A percentile compares a stretch with the other conserved stretches of the same genome.
Evolutionary conservation across 2,113 vertebrate genomes (phyloP).

Genomic region (Progne subis): DNA sequence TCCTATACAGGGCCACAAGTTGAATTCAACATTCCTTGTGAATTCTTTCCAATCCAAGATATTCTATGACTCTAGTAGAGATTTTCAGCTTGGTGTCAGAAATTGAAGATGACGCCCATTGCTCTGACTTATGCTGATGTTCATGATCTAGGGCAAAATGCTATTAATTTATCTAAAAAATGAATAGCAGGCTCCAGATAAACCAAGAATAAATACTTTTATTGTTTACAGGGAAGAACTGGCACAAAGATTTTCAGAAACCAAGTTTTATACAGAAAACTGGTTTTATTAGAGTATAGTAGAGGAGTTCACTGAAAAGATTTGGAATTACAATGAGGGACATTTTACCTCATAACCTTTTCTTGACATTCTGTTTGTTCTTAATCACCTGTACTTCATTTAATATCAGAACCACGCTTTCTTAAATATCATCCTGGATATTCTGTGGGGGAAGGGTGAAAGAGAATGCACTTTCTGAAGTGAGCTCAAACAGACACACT

Average conservation of each 20-base stretch:
- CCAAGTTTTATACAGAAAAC: not conserved
- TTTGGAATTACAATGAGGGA: not conserved
- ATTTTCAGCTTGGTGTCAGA: not conserved
- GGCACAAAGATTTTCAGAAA: not conserved
- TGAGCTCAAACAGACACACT: not conserved
- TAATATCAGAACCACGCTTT: conserved; percentile 5
- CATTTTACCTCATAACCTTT: conserved; percentile 42
- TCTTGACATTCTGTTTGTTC: conserved; percentile 39
- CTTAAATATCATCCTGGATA: conserved; percentile 36
- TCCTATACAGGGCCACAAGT: not conserved
- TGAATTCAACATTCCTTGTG: not conserved
- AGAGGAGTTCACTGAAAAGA: not conserved
- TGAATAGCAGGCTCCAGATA: not conserved
- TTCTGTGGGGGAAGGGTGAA: not conserved
- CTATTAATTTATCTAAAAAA: not conserved
- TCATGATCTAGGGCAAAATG: not conserved
- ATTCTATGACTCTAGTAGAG: not conserved
- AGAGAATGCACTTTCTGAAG: not conserved
- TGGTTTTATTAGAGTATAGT: not conserved
- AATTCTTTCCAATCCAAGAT: not conserved
- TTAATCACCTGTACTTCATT: conserved; percentile 25
- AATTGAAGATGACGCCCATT: not conserved
- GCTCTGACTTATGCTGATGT: not conserved
- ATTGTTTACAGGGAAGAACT: not conserved
- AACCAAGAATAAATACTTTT: not conserved